Conservation (phyloP, 2,113 vertebrate species). For the Plectropomus leopardus region DNA sequence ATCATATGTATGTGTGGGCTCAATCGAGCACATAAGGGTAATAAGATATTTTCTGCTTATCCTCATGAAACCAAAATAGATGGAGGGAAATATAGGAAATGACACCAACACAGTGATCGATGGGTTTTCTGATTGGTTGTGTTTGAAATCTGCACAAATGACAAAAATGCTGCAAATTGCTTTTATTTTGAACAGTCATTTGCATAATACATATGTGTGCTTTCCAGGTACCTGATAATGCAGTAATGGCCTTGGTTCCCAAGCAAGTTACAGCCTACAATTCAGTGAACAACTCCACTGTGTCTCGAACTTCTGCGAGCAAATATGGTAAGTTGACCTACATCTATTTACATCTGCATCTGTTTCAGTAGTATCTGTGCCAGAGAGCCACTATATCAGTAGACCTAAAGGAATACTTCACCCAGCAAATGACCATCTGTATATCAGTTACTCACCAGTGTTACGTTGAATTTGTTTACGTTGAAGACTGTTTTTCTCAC, state of each 20-base stretch:
- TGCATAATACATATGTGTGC: slow-evolving; percentile 25
- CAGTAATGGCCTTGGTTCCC: slow-evolving; percentile 95
- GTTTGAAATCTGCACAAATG: slow-evolving; percentile 39
- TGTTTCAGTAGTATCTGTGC: neutral
- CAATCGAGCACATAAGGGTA: slow-evolving; percentile 49
- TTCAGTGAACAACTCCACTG: slow-evolving; percentile 96
- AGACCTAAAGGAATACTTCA: no score
- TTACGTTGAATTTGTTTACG: no score
- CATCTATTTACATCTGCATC: neutral
- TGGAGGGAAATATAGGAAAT: slow-evolving; percentile 55
- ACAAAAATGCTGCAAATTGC: neutral
- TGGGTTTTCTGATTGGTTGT: slow-evolving; percentile 20
- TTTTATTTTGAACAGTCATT: slow-evolving; percentile 18
- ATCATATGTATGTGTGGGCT: slow-evolving; percentile 58
- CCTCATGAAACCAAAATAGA: slow-evolving; percentile 55
- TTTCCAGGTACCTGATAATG: slow-evolving; percentile 93
- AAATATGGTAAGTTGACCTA: slow-evolving; percentile 90
- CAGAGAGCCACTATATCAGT: neutral
- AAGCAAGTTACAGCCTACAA: slow-evolving; percentile 99
- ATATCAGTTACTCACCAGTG: no score
- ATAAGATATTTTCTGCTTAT: slow-evolving; percentile 65
- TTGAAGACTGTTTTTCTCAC: no score
- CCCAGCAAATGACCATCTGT: no score
- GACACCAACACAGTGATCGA: slow-evolving; percentile 31
- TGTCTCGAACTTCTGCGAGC: slow-evolving; percentile 96